A percentile compares a stretch with the other conserved stretches of the same genome.
phyloP scores from a whole-genome alignment of 2,113 vertebrate species.

The Apodemus sylvaticus region DNA sequence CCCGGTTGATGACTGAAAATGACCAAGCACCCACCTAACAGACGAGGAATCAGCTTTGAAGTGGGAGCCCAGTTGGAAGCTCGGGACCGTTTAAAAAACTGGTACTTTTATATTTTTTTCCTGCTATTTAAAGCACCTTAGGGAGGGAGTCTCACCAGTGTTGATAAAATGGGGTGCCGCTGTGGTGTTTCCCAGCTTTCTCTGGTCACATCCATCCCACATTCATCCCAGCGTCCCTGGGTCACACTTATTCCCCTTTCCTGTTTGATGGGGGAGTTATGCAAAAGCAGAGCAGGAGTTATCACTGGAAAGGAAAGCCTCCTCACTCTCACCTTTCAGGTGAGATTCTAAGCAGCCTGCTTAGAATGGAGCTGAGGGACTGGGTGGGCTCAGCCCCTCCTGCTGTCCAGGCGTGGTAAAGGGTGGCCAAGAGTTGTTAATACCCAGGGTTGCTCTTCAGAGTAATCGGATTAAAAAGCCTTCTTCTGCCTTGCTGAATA shows the following conservation, averaged over 20 bases:
- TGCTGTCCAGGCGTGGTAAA: constrained; percentile 13
- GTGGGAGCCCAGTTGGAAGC: constrained; percentile 98
- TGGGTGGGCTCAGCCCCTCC: background rate
- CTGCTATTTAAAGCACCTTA: constrained; percentile 80
- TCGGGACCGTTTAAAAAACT: constrained; percentile 97
- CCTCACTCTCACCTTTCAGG: background rate
- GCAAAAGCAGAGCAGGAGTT: background rate
- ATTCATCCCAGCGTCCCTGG: background rate
- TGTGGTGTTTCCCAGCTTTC: constrained; percentile 62
- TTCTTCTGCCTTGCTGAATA: background rate
- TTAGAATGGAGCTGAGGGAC: background rate
- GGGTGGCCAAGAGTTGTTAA: background rate
- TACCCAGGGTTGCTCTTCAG: background rate
- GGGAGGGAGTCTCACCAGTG: constrained; percentile 41
- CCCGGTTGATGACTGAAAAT: constrained; percentile 91
- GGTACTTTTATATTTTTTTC: constrained; percentile 90
- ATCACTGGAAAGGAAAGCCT: background rate
- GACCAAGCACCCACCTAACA: constrained; percentile 97
- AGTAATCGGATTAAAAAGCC: background rate
- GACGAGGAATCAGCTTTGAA: constrained; percentile 97
- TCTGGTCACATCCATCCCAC: too few relatives aligned
- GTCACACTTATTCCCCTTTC: background rate
- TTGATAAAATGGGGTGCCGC: constrained; percentile 31
- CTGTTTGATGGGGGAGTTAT: constrained; percentile 18
- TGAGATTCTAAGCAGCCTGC: constrained; percentile 16